Base-by-base conservation (phyloP, 1,140 invertebrate species). In the Alviniconcha marisindica region DNA sequence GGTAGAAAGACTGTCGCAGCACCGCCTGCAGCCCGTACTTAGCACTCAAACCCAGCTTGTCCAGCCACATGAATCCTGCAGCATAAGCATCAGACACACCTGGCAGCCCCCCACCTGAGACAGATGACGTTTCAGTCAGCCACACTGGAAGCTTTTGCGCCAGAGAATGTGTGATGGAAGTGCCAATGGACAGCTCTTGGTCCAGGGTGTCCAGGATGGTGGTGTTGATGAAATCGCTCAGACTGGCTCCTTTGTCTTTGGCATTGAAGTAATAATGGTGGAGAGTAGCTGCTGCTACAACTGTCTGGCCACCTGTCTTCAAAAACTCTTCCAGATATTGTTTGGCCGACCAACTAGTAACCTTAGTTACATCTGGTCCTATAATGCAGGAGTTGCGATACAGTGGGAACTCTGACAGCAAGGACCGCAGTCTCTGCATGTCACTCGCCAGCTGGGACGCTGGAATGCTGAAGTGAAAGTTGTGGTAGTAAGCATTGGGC, bases 41-140 rank as follows among this genome's bases (percentile, higher is more conserved):
- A 1, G 96, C 96, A 71, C 95, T 94, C 54, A 96, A 91, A 24
- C 96, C 96, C 21, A 97, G 92, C 90, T 97, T 97, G 88, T 97
- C 96, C 44, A 96, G 88, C 96, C 96, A 97, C 90, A 91, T 88
- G 88, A 97, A 96, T 69, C 95, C 95, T 7, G 94, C 95, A 12
- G 96, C 95, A 92, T 95, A 97, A 90, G 94, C 93, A 89, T 97
- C 94, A 0, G 96, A 96, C 1, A 96, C 89, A 0, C 94, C 94
- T 14, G 94, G 94, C 14, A 96, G 95, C 44, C 96, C 96, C 42
- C 96, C 96, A 48, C 96, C 96, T 92, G 78, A 66, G 56, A 80
- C 78, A 31, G 78, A 80, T 42, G 78, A 80, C 24, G 78, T 80
- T 63, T 80, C 78, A 15, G 78, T 66, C 12, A 80, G 56, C 78